Base-by-base conservation (phyloP, 1,140 invertebrate genomes). In the Metaphire vulgaris region DNA sequence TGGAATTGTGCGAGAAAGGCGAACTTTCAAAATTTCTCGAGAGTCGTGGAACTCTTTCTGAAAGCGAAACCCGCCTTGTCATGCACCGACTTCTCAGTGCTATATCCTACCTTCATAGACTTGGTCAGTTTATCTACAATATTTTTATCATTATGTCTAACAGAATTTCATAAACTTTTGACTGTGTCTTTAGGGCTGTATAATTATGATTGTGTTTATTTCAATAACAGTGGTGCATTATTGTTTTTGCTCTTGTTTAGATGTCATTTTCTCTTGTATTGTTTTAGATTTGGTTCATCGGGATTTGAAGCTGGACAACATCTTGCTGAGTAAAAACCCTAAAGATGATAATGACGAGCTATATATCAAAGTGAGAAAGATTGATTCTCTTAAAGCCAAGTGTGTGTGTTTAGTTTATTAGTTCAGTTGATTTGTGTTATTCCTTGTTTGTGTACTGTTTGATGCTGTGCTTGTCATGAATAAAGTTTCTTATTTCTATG, bases 231-330 rank as follows among this genome's bases (percentile, higher is more conserved):
- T 70, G n/a, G n/a, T 21, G 21, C 30, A 70, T 33, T n/a, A 69
- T 2, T 70, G 16, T 30, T 26, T 33, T 70, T 30, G 31, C 69
- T 70, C 69, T 70, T 6, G 14, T 69, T 70, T 12, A n/a, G n/a
- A 28, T 56, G 71, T 0, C 74, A 32, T 41, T 33, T 30, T 77
- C 68, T 76, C 12, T 41, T 76, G 33, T 32, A 76, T 71, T 69
- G 31, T 86, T 86, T 31, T 83, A 89, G 89, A 88, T 80, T 89
- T 90, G 78, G 88, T 89, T 31, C 89, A 90, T 83, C 82, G 89
- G 80, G 89, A 90, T 83, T 81, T 90, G 32, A 90, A 89, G 80
- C 80, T 89, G 80, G 89, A 89, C 81, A 90, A 90, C 83, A 88
- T 90, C 76, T 80, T 90, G 72, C 80, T 89, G 6, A 85, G 85